These are phyloP conservation scores for Bembecia ichneumoniformis DNA, from an alignment of 2,888 invertebrate genomes.

Conservation along the genomic window DNA sequence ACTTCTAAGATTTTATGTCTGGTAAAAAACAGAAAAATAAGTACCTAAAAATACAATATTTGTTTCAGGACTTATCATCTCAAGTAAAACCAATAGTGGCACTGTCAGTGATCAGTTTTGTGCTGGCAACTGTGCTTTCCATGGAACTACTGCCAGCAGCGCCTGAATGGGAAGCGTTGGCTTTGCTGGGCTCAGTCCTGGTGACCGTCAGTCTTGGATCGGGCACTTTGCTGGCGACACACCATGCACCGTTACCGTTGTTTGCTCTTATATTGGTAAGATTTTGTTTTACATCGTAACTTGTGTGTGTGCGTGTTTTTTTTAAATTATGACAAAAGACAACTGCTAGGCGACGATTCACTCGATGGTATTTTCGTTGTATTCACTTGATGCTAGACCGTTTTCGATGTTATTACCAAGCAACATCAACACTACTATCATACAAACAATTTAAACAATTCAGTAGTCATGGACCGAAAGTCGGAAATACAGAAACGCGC, in stretches of 20 bases:
- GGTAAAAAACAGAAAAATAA: neutral
- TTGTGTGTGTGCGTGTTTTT: too few species aligned
- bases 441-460: too few species aligned
- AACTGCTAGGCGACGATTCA: too few species aligned
- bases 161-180: constrained; percentile 74
- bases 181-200: constrained; percentile 73
- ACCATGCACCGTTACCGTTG: constrained; percentile 77
- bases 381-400: too few species aligned
- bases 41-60: constrained; percentile 6
- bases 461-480: too few species aligned
- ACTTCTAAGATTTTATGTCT: neutral
- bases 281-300: neutral
- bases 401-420: too few species aligned
- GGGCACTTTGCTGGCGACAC: constrained; percentile 75
- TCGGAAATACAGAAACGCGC: too few species aligned
- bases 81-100: constrained; percentile 57
- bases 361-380: too few species aligned
- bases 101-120: constrained; percentile 66
- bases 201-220: constrained; percentile 73
- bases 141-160: constrained; percentile 72
- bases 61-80: constrained; percentile 66
- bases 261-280: constrained; percentile 82
- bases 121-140: constrained; percentile 62
- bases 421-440: too few species aligned
- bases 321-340: too few species aligned